Evolutionary conservation across 2,888 invertebrate genomes (phyloP).

Genomic region (Agonum fuliginosum): DNA sequence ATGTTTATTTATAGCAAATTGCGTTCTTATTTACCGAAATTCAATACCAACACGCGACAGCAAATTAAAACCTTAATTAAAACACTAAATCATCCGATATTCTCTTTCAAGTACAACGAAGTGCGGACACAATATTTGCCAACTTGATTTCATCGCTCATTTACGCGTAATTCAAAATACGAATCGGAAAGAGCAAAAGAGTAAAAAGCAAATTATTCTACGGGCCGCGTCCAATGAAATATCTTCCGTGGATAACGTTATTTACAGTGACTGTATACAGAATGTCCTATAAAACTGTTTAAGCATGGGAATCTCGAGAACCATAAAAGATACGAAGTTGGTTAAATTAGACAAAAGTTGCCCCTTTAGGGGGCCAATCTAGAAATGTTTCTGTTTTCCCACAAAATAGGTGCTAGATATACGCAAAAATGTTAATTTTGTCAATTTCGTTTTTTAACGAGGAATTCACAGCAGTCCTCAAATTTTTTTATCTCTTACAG

Average conservation of each 20-base stretch:
- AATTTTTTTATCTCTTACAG: too few relatives aligned
- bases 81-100: constrained; percentile 29
- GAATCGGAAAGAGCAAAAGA: background rate
- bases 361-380: too few relatives aligned
- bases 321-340: too few relatives aligned
- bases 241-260: constrained; percentile 55
- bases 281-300: too few relatives aligned
- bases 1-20: constrained; percentile 30
- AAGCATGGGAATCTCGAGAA: too few relatives aligned
- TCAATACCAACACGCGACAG: background rate
- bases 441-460: too few relatives aligned
- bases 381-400: too few relatives aligned
- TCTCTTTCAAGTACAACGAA: background rate
- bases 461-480: too few relatives aligned
- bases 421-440: too few relatives aligned
- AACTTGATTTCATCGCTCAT: constrained; percentile 43
- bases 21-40: constrained; percentile 41
- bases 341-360: too few relatives aligned
- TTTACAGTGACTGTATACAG: too few relatives aligned
- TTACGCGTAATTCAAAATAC: background rate
- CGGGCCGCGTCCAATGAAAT: constrained; percentile 44
- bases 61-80: constrained; percentile 36
- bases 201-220: background rate
- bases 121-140: constrained; percentile 41
- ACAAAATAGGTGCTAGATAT: too few relatives aligned